A percentile compares a stretch with the other conserved stretches of the same genome.
phyloP scores from a whole-genome alignment of 2,797 vertebrate genomes.

The Cossypha caffra region DNA sequence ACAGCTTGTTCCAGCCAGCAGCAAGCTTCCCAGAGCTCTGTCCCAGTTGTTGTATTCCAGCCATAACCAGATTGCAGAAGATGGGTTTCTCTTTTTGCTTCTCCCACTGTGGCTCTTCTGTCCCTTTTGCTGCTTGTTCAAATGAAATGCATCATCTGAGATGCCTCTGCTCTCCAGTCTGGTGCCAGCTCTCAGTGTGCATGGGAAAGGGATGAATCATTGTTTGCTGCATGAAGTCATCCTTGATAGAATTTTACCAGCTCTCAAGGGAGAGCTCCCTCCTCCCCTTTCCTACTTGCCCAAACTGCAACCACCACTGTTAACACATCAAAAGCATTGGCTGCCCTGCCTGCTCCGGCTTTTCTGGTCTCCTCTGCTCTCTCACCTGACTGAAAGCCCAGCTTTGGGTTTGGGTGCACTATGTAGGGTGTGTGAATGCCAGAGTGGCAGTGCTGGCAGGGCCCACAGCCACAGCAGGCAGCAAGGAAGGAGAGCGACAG shows the following conservation, averaged over 20 bases:
- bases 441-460: rapidly evolving
- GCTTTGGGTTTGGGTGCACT: background rate
- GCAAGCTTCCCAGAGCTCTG: background rate
- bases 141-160: slow-evolving; percentile 39
- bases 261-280: background rate
- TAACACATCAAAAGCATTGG: background rate
- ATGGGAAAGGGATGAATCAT: slow-evolving; percentile 63
- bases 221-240: slow-evolving; percentile 25
- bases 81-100: background rate
- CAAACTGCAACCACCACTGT: background rate
- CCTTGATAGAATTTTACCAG: slow-evolving; percentile 56
- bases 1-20: background rate
- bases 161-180: slow-evolving; percentile 18
- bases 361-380: background rate
- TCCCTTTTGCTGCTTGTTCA: background rate
- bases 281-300: background rate
- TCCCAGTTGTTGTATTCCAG: background rate
- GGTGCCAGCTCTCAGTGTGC: background rate
- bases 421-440: rapidly evolving
- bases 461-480: background rate
- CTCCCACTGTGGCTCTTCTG: background rate
- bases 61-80: background rate
- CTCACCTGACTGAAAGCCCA: background rate
- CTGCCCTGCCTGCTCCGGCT: background rate
- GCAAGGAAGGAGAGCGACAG: rapidly evolving